Percentiles rank a stretch among this genome's conserved stretches.
These are phyloP conservation scores for Plumapathes pennacea DNA, from an alignment of 92 coral and sea anemone genomes.

Conservation along the genomic window DNA sequence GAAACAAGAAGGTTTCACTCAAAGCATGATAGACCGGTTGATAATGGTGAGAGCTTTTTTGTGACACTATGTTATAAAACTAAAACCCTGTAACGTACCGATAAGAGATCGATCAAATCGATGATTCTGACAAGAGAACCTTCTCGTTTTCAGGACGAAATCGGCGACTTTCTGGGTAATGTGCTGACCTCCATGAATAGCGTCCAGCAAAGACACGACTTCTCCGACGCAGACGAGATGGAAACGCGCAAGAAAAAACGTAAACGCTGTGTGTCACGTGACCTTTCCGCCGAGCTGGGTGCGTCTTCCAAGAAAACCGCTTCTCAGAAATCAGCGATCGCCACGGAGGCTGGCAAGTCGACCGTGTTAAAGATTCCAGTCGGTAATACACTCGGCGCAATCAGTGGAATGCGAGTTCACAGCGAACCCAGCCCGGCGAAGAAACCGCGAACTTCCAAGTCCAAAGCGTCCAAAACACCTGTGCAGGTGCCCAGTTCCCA, in stretches of 20 bases:
- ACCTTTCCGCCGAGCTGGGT: conserved; percentile 59
- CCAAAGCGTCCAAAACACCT: conserved; percentile 60
- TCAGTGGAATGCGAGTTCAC: conserved; percentile 47
- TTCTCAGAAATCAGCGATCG: conserved; percentile 36
- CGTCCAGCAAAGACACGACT: conserved; percentile 74
- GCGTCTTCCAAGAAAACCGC: conserved; percentile 25
- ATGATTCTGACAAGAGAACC: background rate
- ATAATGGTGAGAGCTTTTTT: conserved; percentile 73
- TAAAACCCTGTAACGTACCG: background rate
- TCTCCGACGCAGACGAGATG: conserved; percentile 88
- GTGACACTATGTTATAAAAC: background rate
- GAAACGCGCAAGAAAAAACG: conserved; percentile 89
- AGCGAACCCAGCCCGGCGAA: conserved; percentile 85
- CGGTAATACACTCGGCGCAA: conserved; percentile 71
- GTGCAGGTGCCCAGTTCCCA: conserved; percentile 37
- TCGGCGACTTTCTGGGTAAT: conserved; percentile 92
- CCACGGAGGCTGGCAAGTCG: conserved; percentile 34
- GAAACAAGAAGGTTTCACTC: conserved; percentile 92
- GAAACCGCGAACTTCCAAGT: conserved; percentile 64
- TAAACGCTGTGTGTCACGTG: conserved; percentile 82
- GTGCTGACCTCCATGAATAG: conserved; percentile 77
- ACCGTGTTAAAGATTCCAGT: conserved; percentile 65
- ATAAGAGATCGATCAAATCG: background rate
- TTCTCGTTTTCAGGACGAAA: conserved; percentile 71
- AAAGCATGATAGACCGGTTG: conserved; percentile 92